Evolutionary conservation across 2,888 invertebrate species (phyloP).

Genomic region (Chirona hameri): DNA sequence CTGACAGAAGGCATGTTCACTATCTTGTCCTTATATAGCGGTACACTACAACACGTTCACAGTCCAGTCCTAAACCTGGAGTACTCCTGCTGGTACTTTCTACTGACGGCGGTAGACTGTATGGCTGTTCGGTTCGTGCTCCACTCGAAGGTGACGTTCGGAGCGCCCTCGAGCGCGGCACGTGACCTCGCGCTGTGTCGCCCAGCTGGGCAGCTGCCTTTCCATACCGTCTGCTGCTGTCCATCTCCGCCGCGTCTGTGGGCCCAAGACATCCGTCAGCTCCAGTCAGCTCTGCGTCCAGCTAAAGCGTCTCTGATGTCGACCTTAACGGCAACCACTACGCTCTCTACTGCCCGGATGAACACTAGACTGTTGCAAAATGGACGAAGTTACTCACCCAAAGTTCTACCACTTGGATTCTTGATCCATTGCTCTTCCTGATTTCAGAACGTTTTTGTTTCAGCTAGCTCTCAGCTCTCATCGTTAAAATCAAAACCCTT

Average conservation of each 20-base stretch:
- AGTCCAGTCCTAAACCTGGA: not conserved
- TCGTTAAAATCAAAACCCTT: too few species aligned
- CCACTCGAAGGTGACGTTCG: conserved; percentile 2
- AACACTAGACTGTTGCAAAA: too few species aligned
- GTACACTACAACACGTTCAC: not conserved
- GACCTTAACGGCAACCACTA: too few species aligned
- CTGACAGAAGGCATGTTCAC: not conserved
- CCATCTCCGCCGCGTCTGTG: not conserved
- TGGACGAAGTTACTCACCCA: too few species aligned
- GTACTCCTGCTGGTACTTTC: not conserved
- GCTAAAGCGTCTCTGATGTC: too few species aligned
- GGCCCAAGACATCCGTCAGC: too few species aligned
- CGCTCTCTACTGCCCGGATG: too few species aligned
- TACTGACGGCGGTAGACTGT: not conserved
- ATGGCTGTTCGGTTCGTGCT: not conserved
- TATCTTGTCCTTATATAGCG: not conserved
- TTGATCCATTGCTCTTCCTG: too few species aligned
- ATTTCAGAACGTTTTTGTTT: too few species aligned
- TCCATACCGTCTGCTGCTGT: not conserved
- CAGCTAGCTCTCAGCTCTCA: too few species aligned
- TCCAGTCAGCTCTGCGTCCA: too few species aligned
- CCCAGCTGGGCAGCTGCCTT: not conserved
- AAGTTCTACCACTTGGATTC: too few species aligned
- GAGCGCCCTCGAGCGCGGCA: not conserved
- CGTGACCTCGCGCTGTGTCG: not conserved